Conservation (phyloP, 2,888 invertebrate genomes). For the Mycalesis mineus region DNA sequence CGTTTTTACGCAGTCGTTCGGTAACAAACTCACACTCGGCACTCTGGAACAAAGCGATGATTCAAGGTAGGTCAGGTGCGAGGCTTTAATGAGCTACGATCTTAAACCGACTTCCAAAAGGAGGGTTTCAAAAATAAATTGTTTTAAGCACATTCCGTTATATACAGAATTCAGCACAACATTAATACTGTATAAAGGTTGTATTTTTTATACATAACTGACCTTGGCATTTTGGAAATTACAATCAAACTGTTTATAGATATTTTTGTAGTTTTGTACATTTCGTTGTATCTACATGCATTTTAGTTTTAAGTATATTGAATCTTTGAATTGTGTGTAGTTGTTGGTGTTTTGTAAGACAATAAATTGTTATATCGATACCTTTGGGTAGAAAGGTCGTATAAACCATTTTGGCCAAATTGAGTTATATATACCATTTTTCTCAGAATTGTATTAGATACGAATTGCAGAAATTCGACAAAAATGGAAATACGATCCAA, state of each 20-base stretch:
- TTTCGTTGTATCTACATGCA: background rate
- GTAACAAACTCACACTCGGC: too few relatives aligned
- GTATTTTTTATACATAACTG: background rate
- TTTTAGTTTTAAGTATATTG: background rate
- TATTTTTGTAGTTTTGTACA: background rate
- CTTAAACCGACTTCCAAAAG: too few relatives aligned
- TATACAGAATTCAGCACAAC: background rate
- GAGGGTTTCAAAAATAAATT: background rate
- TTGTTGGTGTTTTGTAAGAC: background rate
- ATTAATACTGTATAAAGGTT: background rate
- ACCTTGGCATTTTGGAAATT: background rate
- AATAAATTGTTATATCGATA: slow-evolving; percentile 2
- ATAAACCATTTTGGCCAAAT: too few relatives aligned
- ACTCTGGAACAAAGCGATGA: too few relatives aligned
- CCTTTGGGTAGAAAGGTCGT: too few relatives aligned
- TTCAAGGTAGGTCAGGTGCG: too few relatives aligned
- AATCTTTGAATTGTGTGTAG: slow-evolving; percentile 2
- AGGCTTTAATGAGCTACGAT: too few relatives aligned
- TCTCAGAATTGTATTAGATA: too few relatives aligned
- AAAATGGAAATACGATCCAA: too few relatives aligned
- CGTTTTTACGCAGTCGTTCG: too few relatives aligned
- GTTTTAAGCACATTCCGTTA: background rate
- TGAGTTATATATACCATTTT: too few relatives aligned
- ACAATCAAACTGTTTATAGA: background rate
- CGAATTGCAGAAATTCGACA: too few relatives aligned